A percentile compares a stretch with the other conserved stretches of the same genome.
These are phyloP conservation scores for Brachypterus glaber DNA, from an alignment of 2,888 invertebrate species.

Conservation along the genomic window DNA sequence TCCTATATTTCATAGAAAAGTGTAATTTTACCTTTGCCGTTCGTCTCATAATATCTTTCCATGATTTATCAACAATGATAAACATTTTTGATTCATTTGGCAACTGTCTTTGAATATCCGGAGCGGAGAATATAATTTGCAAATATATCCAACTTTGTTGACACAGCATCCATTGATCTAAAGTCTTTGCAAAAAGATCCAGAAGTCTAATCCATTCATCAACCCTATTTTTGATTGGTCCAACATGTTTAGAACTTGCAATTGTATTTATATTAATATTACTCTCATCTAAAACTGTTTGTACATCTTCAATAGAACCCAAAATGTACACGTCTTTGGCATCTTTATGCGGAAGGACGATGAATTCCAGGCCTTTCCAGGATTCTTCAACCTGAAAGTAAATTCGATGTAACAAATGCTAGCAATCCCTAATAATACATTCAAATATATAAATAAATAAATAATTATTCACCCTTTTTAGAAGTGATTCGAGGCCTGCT, in stretches of 20 bases:
- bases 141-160: slow-evolving; percentile 92
- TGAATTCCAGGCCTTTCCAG: slow-evolving; percentile 74
- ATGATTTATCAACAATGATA: slow-evolving; percentile 76
- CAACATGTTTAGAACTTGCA: slow-evolving; percentile 75
- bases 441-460: not conserved
- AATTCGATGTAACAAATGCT: slow-evolving; percentile 1
- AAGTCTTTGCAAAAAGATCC: slow-evolving; percentile 70
- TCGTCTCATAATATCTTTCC: slow-evolving; percentile 80
- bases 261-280: slow-evolving; percentile 81
- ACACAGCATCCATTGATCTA: slow-evolving; percentile 83
- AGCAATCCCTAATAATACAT: not conserved
- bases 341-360: slow-evolving; percentile 69
- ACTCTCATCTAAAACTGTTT: slow-evolving; percentile 72
- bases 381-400: slow-evolving; percentile 61
- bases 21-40: slow-evolving; percentile 67
- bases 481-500: slow-evolving; percentile 65
- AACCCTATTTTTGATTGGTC: slow-evolving; percentile 70
- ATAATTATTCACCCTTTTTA: slow-evolving; percentile 54
- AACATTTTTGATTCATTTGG: slow-evolving; percentile 86
- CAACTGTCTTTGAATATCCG: slow-evolving; percentile 87
- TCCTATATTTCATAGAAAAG: too few species aligned
- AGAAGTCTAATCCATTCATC: slow-evolving; percentile 72
- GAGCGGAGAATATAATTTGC: slow-evolving; percentile 90
- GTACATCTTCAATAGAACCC: slow-evolving; percentile 78
- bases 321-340: slow-evolving; percentile 74